Percentiles rank a stretch among this genome's conserved stretches.
These are phyloP conservation scores for Agrochola lota DNA, from an alignment of 2,888 invertebrate genomes.

Conservation along the genomic window DNA sequence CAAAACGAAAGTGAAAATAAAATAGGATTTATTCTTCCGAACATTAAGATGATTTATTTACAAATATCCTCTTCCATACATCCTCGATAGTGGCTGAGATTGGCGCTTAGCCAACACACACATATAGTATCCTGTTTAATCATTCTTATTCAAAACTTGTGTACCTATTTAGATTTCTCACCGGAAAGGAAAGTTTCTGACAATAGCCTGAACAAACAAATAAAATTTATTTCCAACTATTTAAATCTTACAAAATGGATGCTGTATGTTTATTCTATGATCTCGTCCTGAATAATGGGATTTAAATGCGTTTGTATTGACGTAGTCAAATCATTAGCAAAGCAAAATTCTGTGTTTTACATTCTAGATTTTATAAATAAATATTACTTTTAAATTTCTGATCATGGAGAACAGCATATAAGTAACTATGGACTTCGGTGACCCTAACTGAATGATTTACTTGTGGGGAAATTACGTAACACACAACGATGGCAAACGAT, in stretches of 20 bases:
- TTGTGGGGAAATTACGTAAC: background rate
- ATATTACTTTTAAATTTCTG: conserved; percentile 4
- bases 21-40: conserved; percentile 51
- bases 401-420: background rate
- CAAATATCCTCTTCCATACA: conserved; percentile 51
- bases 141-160: conserved; percentile 65
- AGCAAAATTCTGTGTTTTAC: conserved; percentile 28
- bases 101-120: conserved; percentile 61
- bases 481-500: background rate
- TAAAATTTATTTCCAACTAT: conserved; percentile 33
- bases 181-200: conserved; percentile 63
- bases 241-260: conserved; percentile 24
- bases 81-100: conserved; percentile 53
- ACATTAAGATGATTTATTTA: conserved; percentile 65
- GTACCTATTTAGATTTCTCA: conserved; percentile 56
- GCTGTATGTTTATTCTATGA: conserved; percentile 45
- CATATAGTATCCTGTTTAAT: conserved; percentile 61
- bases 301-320: conserved; percentile 39
- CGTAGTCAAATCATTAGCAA: conserved; percentile 21
- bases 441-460: background rate
- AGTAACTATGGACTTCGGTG: background rate
- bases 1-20: conserved; percentile 47
- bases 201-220: conserved; percentile 58
- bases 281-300: conserved; percentile 28
- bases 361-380: conserved; percentile 33